Base-by-base conservation (phyloP, 2,888 invertebrate genomes). In the Pilophorus perplexus region DNA sequence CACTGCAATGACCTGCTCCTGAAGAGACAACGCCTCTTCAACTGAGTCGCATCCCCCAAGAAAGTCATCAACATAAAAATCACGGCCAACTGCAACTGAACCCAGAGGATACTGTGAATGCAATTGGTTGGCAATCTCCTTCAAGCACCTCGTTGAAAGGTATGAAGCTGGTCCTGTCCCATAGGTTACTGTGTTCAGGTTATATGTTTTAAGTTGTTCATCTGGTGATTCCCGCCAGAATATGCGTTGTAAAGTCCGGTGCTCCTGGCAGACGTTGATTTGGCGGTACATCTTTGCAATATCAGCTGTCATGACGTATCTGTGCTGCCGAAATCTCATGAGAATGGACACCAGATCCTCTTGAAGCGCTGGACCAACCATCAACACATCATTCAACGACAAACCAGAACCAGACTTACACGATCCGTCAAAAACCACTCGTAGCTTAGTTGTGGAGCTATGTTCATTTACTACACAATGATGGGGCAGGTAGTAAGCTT, bases 391-490 rank as follows among this genome's bases (percentile, higher is more conserved):
- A 54, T 69, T 69, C 10, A 68, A 28, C 44, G 68, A 69, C 4
- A 71, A 3, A 0, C 71, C 72, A 0, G 70, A 60, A 6, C 60
- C 52, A 4, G 68, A 70, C 54, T 52, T 55, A 22, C 72, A 69
- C 0, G 73, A 75, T 10, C 71, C 74, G 38, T 75, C 74, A 57
- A 74, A 76, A 1, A 75, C 75, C 0, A 73, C 72, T 14, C 75
- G 67, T 3, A 74, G 59, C 42, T 73, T 73, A 0, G 73, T 75
- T 1, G 74, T 73, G 0, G 69, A 46, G 64, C 73, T 73, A 2
- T 57, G 37, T 3, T 59, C 67, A n/a, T 73, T 73, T 0, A 60
- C 68, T 0, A 75, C 74, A 0, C 71, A 67, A 25, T 75, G 74
- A 68, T 76, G 74, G 14, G 75, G 74, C 1, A 75, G 37, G 50